phyloP scores from a whole-genome alignment of 30 jellyfish, hydroid and myxozoan species.

The Aurelia coerulea region DNA sequence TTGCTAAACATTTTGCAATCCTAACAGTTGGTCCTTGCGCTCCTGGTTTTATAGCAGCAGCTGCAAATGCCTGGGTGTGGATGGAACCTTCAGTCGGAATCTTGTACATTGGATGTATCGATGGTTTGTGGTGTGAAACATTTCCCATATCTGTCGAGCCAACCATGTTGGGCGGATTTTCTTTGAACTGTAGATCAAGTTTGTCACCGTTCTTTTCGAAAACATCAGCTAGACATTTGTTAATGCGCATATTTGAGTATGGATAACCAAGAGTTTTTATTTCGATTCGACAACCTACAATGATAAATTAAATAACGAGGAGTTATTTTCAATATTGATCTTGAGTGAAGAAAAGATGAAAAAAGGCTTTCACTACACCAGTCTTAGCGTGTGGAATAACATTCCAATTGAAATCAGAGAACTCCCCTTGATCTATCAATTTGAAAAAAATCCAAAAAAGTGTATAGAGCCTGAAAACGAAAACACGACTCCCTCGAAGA shows the following conservation, averaged over 20 bases:
- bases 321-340: too few species aligned
- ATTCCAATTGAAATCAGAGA: too few species aligned
- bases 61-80: conserved; percentile 85
- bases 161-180: conserved; percentile 65
- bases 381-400: too few species aligned
- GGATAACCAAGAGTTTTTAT: conserved; percentile 53
- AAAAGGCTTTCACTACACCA: too few species aligned
- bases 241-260: conserved; percentile 58
- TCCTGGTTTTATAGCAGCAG: conserved; percentile 77
- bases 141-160: conserved; percentile 98
- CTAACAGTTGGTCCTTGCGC: conserved; percentile 74
- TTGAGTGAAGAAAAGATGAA: too few species aligned
- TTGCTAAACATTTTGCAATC: conserved; percentile 57
- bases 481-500: too few species aligned
- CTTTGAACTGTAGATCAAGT: conserved; percentile 55
- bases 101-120: conserved; percentile 90
- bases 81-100: conserved; percentile 73
- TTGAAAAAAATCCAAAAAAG: too few species aligned
- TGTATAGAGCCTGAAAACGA: too few species aligned
- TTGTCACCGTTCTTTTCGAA: conserved; percentile 60
- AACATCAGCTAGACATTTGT: conserved; percentile 54
- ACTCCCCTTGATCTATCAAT: too few species aligned
- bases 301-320: background rate
- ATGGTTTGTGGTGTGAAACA: conserved; percentile 88
- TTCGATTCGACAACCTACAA: conserved; percentile 71